Evolutionary conservation across 2,888 invertebrate genomes (phyloP), one percentile per base, ranked within the genome.

Genomic region (Lasioglossum lativentre): DNA sequence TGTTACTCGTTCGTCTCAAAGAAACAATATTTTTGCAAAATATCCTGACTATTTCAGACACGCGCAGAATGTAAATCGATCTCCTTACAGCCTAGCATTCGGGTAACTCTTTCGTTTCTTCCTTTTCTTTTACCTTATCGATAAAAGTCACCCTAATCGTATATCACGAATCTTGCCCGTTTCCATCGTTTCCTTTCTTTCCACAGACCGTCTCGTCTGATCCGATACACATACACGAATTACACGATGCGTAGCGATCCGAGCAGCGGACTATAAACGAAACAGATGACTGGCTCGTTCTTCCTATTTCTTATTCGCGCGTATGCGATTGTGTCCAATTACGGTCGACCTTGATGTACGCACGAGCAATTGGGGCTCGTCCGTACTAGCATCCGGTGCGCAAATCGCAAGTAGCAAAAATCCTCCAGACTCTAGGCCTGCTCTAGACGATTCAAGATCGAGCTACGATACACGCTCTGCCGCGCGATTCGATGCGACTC

Each of bases 261-360:
- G n/a, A 56, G 12, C n/a, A 56, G 12, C 56, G 56, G 56, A n/a
- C n/a, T n/a, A 12, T 56, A n/a, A n/a, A 74, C 19, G 74, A 27
- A 63, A 63, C 63, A 30, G 75, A 42, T 30, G 75, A 47, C 42
- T 0, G 47, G 19, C 38, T 73, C 19, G 30, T 52, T 38, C 45
- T 27, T 72, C 34, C 63, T 52, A 47, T 19, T 66, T n/a, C n/a
- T 80, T 30, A 40, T 34, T 38, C 3, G n/a, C 23, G 70, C 12
- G 23, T 56, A n/a, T 78, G 47, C 80, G 78, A 86, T 86, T 75
- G 77, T 34, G 80, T 86, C 30, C 85, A 86, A 78, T 80, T 80
- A 56, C 70, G 16, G 23, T 2, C 27, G 75, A 19, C 85, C 80
- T 86, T 85, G 85, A 56, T 59, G 71, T 75, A 40, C n/a, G 70